Percentiles rank a stretch among this genome's conserved stretches.
phyloP scores from a whole-genome alignment of 2,797 vertebrate species.

The Sebastes hopkinsi region DNA sequence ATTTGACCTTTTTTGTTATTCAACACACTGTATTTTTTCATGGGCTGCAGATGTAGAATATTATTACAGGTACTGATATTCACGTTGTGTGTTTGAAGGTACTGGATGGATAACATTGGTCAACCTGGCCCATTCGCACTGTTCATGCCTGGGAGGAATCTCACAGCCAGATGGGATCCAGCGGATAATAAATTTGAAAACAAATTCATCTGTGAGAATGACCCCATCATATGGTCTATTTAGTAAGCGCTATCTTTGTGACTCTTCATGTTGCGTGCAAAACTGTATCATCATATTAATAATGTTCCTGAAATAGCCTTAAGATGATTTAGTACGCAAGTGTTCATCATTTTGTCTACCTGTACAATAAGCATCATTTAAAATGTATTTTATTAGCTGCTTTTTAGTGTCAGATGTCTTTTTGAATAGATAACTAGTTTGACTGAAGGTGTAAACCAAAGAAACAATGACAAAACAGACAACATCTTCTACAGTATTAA shows the following conservation, averaged over 20 bases:
- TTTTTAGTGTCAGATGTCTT: neutral
- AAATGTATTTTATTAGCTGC: neutral
- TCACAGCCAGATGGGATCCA: neutral
- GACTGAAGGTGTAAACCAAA: neutral
- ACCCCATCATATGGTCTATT: neutral
- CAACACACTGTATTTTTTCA: neutral
- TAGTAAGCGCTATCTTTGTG: neutral
- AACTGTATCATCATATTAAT: neutral
- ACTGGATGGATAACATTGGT: rapidly evolving
- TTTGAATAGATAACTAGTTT: neutral
- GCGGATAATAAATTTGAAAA: rapidly evolving
- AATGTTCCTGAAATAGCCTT: neutral
- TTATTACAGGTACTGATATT: neutral
- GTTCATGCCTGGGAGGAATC: rapidly evolving
- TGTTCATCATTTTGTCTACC: neutral
- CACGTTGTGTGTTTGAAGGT: constrained; percentile 17
- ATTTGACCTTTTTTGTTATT: neutral
- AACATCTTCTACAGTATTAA: neutral
- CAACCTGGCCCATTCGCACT: rapidly evolving
- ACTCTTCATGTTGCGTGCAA: neutral
- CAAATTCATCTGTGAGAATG: constrained; percentile 52
- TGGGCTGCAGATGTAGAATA: neutral
- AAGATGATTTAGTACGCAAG: neutral
- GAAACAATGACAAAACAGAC: neutral
- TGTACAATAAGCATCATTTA: neutral